These are phyloP conservation scores for Chascanopsetta lugubris DNA, from an alignment of 2,113 vertebrate species.

Conservation along the genomic window DNA sequence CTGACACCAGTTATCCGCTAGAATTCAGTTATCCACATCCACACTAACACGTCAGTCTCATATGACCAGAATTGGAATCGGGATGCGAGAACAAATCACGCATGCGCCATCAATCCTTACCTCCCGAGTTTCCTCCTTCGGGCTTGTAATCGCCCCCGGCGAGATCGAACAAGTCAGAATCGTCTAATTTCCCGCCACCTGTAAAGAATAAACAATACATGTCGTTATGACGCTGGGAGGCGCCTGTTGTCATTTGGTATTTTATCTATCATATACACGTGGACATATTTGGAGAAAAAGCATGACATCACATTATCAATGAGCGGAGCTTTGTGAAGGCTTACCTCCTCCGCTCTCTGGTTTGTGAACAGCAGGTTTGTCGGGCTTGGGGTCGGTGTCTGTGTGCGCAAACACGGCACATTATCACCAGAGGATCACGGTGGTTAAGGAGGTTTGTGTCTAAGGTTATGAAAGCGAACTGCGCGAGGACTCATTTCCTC, in stretches of 20 bases:
- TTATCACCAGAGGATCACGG: neutral
- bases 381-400: conserved; percentile 48
- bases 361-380: conserved; percentile 46
- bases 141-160: conserved; percentile 56
- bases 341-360: conserved; percentile 58
- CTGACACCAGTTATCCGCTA: too few species aligned
- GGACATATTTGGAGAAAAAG: neutral
- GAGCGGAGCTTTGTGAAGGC: neutral
- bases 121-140: conserved; percentile 48
- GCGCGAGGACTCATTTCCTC: neutral
- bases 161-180: conserved; percentile 43
- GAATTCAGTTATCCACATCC: too few species aligned
- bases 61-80: too few species aligned
- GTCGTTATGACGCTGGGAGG: too few species aligned
- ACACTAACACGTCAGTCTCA: too few species aligned
- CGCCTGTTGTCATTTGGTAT: too few species aligned
- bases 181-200: conserved; percentile 64
- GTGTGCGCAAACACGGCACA: conserved; percentile 1
- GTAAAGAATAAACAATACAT: neutral
- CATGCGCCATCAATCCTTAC: too few species aligned
- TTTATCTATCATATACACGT: too few species aligned
- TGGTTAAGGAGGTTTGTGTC: neutral
- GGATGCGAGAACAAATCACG: too few species aligned
- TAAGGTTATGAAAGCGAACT: neutral
- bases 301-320: neutral